Evolutionary conservation across 2,888 invertebrate genomes (phyloP).

Genomic region (Agrilus cyanescens): DNA sequence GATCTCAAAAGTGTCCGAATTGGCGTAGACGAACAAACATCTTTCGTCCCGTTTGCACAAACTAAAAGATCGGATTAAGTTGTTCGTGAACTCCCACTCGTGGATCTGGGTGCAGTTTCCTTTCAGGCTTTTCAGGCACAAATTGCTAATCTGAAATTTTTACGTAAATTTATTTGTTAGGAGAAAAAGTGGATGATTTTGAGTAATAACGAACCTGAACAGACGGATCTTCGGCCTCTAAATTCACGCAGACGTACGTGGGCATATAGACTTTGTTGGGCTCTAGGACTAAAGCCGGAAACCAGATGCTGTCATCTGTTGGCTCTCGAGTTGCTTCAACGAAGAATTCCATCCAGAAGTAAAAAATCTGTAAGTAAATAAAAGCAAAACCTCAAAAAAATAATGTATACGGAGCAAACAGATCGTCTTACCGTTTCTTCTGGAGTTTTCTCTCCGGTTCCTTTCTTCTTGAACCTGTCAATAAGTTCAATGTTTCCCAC

Average conservation of each 20-base stretch:
- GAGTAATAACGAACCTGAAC: slow-evolving; percentile 55
- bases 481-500: slow-evolving; percentile 92
- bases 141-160: slow-evolving; percentile 41
- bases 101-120: slow-evolving; percentile 75
- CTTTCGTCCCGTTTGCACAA: slow-evolving; percentile 92
- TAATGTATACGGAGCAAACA: neutral
- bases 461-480: slow-evolving; percentile 75
- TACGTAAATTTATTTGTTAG: neutral
- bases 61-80: slow-evolving; percentile 82
- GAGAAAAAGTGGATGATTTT: neutral
- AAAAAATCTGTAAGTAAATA: slow-evolving; percentile 42
- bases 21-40: slow-evolving; percentile 92
- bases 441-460: slow-evolving; percentile 60
- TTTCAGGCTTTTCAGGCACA: slow-evolving; percentile 67
- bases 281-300: slow-evolving; percentile 85
- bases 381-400: neutral
- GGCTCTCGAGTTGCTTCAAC: slow-evolving; percentile 81
- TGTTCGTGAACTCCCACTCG: slow-evolving; percentile 87
- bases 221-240: slow-evolving; percentile 86
- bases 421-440: slow-evolving; percentile 60
- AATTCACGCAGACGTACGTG: slow-evolving; percentile 89
- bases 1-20: slow-evolving; percentile 98
- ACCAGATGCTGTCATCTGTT: slow-evolving; percentile 71
- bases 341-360: slow-evolving; percentile 99
- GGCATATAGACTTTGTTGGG: slow-evolving; percentile 90